Evolutionary conservation across 2,888 invertebrate genomes (phyloP).

Genomic region (Agrotis segetum): DNA sequence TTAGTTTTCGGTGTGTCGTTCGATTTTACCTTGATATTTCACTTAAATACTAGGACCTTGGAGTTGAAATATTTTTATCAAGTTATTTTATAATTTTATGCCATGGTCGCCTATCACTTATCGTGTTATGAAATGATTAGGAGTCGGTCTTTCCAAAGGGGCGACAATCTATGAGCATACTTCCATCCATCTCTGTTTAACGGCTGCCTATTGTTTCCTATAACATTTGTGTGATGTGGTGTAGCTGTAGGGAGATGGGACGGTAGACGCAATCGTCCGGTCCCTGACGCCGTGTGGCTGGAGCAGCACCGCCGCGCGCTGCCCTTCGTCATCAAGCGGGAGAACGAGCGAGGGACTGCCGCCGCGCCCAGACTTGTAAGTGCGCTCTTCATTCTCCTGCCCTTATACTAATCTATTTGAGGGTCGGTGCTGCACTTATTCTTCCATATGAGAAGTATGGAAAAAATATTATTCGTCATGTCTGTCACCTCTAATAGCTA

Average conservation of each 20-base stretch:
- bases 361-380: conserved; percentile 86
- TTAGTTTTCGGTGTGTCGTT: conserved; percentile 65
- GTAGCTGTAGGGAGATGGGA: conserved; percentile 83
- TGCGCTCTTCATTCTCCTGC: conserved; percentile 29
- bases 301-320: conserved; percentile 88
- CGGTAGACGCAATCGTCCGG: conserved; percentile 86
- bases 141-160: conserved; percentile 21
- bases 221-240: conserved; percentile 56
- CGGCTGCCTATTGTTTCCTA: conserved; percentile 17
- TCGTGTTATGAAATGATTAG: conserved; percentile 32
- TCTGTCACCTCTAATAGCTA: too few species aligned
- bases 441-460: not conserved
- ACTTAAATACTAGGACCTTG: conserved; percentile 36
- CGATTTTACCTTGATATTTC: conserved; percentile 35
- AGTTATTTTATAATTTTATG: conserved; percentile 30
- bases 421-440: too few species aligned
- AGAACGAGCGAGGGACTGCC: conserved; percentile 83
- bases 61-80: conserved; percentile 33
- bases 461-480: not conserved
- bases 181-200: conserved; percentile 18
- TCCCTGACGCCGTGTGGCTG: conserved; percentile 89
- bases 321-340: conserved; percentile 88
- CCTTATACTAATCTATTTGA: not conserved
- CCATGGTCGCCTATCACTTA: conserved; percentile 47
- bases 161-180: conserved; percentile 22